phyloP scores from a whole-genome alignment of 1,140 invertebrate species.

The Nasonia vitripennis region DNA sequence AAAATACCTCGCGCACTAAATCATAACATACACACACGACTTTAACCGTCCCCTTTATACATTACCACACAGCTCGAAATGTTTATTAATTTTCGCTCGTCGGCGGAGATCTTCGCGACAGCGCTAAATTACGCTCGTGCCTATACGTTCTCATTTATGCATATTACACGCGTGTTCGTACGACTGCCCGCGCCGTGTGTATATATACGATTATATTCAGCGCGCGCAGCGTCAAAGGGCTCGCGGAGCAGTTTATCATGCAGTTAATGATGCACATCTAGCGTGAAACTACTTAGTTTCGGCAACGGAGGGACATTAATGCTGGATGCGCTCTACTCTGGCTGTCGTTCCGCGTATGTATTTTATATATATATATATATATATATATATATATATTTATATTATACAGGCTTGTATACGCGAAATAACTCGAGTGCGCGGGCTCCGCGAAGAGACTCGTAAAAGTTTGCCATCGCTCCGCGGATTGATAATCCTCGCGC shows the following conservation, averaged over 20 bases:
- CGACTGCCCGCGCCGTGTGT: neutral
- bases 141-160: neutral
- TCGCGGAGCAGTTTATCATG: neutral
- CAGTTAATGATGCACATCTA: slow-evolving; percentile 52
- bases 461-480: neutral
- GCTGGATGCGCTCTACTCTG: neutral
- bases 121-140: neutral
- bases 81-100: neutral
- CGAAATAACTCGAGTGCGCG: neutral
- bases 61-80: neutral
- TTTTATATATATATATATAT: no score
- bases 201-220: neutral
- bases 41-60: no score
- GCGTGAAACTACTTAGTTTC: slow-evolving; percentile 45
- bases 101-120: neutral
- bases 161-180: neutral
- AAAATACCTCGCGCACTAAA: no score
- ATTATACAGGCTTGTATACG: neutral
- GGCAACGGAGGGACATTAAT: slow-evolving; percentile 17
- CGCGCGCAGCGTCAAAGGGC: neutral
- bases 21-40: no score
- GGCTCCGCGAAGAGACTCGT: neutral
- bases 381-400: no score
- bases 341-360: no score
- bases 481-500: neutral